A percentile compares a stretch with the other conserved stretches of the same genome.
Conservation (phyloP, 1,140 invertebrate genomes). For the Steinernema feltiae region DNA sequence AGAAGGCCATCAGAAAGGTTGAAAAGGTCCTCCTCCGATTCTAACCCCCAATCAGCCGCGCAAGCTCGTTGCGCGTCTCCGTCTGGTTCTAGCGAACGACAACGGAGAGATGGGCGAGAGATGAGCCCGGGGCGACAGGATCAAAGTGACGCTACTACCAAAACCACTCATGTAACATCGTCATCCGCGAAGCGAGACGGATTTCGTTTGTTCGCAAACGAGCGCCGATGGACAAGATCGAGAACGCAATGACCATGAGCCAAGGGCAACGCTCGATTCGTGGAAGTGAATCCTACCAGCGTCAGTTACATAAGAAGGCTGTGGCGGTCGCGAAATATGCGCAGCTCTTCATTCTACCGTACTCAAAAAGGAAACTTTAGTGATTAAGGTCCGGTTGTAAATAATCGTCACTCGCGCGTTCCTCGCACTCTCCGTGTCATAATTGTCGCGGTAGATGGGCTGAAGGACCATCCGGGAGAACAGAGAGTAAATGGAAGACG, state of each 20-base stretch:
- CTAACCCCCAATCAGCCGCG: constrained; percentile 14
- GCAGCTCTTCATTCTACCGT: neutral
- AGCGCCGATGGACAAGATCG: neutral
- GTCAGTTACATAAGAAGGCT: neutral
- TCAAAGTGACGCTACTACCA: constrained; percentile 13
- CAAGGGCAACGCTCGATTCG: neutral
- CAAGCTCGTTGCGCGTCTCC: constrained; percentile 13
- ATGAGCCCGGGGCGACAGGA: constrained; percentile 6
- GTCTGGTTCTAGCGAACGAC: constrained; percentile 12
- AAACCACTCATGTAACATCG: constrained; percentile 13
- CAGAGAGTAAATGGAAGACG: constrained; percentile 5
- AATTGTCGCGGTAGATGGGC: constrained; percentile 14
- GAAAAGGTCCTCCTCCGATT: constrained; percentile 13
- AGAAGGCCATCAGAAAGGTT: constrained; percentile 13
- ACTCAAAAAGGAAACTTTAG: neutral
- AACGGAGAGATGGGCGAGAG: constrained; percentile 11
- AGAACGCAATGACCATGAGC: constrained; percentile 7
- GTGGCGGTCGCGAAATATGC: no score
- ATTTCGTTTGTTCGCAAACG: constrained; percentile 11
- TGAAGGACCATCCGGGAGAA: neutral
- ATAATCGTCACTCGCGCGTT: constrained; percentile 9
- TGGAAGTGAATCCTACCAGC: neutral
- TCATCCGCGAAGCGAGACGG: constrained; percentile 14
- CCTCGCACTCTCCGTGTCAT: constrained; percentile 12
- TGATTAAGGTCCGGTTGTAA: neutral